Percentiles rank a stretch among this genome's conserved stretches.
Conservation (phyloP, 2,113 vertebrate species). For the Nettapus auritus region DNA sequence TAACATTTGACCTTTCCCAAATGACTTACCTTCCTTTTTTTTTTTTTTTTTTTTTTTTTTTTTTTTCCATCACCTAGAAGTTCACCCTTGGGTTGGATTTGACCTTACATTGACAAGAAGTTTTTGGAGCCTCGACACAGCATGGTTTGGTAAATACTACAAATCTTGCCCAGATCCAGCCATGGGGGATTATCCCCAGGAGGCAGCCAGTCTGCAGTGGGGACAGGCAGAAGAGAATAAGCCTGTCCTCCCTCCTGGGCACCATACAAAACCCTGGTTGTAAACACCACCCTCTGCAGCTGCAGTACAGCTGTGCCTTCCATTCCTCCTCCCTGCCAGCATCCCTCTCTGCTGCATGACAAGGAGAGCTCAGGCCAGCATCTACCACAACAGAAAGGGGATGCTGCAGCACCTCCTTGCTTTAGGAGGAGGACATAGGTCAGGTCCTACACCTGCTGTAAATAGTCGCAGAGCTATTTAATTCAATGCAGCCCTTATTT, state of each 20-base stretch:
- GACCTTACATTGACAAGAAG: background rate
- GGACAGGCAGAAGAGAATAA: fast-evolving
- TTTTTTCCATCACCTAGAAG: background rate
- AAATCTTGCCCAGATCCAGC: background rate
- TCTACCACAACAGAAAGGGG: background rate
- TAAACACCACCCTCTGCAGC: background rate
- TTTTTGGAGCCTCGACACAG: background rate
- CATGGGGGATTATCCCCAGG: background rate
- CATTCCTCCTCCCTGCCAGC: background rate
- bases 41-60: background rate
- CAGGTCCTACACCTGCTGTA: slow-evolving; percentile 56
- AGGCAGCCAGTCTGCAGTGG: background rate
- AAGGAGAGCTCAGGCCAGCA: fast-evolving
- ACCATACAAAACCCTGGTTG: fast-evolving
- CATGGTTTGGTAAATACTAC: background rate
- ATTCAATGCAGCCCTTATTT: slow-evolving; percentile 63
- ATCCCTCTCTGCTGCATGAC: background rate
- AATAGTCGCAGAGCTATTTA: slow-evolving; percentile 20
- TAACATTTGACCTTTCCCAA: background rate
- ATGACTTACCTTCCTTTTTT: background rate
- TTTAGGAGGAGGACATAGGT: background rate
- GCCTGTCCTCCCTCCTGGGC: fast-evolving
- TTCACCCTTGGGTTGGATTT: background rate
- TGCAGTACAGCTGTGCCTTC: background rate
- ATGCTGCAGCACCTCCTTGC: background rate